Percentiles rank a stretch among this genome's conserved stretches.
Evolutionary conservation across 2,888 invertebrate genomes (phyloP).

Genomic region (Drosophila macrospina): DNA sequence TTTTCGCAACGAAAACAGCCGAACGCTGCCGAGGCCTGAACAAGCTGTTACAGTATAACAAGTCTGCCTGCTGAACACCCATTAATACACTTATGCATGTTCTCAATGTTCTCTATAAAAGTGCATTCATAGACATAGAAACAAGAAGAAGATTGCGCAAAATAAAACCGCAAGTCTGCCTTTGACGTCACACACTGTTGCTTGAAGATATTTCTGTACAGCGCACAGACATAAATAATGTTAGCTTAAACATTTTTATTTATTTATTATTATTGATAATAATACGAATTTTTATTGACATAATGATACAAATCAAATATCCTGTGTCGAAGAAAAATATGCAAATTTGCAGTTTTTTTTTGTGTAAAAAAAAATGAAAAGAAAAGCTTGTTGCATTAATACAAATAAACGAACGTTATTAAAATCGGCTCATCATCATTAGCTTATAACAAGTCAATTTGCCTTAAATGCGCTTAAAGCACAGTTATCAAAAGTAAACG

Average conservation of each 20-base stretch:
- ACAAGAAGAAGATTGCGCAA: not conserved
- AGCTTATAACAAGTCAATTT: too few relatives aligned
- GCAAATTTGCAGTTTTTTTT: too few relatives aligned
- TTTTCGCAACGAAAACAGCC: conserved; percentile 40
- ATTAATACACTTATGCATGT: not conserved
- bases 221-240: not conserved
- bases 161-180: not conserved
- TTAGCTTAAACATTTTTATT: not conserved
- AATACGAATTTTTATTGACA: not conserved
- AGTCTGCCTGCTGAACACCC: not conserved
- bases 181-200: not conserved
- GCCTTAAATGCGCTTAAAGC: too few relatives aligned
- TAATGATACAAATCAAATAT: too few relatives aligned
- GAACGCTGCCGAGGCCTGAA: conserved; percentile 24
- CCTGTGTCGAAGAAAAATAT: too few relatives aligned
- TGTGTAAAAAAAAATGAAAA: too few relatives aligned
- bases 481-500: too few relatives aligned
- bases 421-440: too few relatives aligned
- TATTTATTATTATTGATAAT: not conserved
- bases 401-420: too few relatives aligned
- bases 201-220: not conserved
- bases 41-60: not conserved
- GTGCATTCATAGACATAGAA: not conserved
- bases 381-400: too few relatives aligned
- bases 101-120: conserved; percentile 11